Evolutionary conservation across 2,113 vertebrate species (phyloP).

Genomic region (Aspidoscelis tigris): DNA sequence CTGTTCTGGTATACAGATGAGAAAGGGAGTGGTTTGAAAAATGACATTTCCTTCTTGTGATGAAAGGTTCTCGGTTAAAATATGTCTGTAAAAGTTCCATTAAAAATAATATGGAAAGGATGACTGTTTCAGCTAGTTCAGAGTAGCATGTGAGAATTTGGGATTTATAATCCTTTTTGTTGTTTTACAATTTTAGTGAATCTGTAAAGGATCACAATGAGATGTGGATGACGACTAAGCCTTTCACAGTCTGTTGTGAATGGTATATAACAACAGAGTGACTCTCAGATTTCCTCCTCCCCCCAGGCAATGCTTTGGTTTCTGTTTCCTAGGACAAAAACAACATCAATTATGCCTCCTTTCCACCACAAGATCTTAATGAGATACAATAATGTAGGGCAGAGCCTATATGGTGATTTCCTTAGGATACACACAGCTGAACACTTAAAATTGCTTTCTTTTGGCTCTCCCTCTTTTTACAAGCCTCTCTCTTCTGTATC

Average conservation of each 20-base stretch:
- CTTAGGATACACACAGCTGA: conserved; percentile 65
- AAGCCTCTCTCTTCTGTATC: conserved; percentile 54
- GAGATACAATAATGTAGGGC: conserved; percentile 62
- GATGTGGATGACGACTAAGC: conserved; percentile 69
- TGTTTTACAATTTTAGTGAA: conserved; percentile 68
- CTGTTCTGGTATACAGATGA: conserved; percentile 39
- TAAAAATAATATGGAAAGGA: conserved; percentile 58
- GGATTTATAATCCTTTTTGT: conserved; percentile 55
- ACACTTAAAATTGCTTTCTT: conserved; percentile 66
- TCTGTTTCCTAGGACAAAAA: conserved; percentile 74
- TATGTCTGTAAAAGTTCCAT: conserved; percentile 58
- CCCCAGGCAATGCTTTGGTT: conserved; percentile 70
- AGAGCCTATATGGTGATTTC: conserved; percentile 68
- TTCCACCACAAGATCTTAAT: conserved; percentile 68
- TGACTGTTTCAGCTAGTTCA: conserved; percentile 52
- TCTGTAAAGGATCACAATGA: conserved; percentile 59
- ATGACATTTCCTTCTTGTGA: conserved; percentile 26
- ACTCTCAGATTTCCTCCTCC: conserved; percentile 67
- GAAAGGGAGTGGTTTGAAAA: conserved; percentile 20
- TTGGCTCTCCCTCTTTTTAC: conserved; percentile 56
- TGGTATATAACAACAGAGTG: conserved; percentile 71
- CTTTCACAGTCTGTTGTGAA: conserved; percentile 71
- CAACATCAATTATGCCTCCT: conserved; percentile 74
- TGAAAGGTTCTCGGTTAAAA: conserved; percentile 19
- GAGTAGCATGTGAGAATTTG: conserved; percentile 50